phyloP scores from a whole-genome alignment of 2,797 vertebrate genomes.

The Enteromius treurensis region DNA sequence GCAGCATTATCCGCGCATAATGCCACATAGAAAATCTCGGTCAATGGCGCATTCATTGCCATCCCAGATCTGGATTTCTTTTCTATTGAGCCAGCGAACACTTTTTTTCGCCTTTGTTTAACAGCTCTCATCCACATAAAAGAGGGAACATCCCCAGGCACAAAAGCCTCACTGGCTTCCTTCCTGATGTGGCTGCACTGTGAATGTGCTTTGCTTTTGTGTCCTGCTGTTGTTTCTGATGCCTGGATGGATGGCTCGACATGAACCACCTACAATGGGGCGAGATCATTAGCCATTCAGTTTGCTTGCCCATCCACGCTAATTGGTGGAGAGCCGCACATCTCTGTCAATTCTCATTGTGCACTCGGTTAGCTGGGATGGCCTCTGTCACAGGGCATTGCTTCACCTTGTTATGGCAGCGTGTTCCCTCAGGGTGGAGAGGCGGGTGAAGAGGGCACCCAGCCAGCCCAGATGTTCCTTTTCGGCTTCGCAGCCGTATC shows the following conservation, averaged over 20 bases:
- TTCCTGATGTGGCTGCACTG: slow-evolving; percentile 33
- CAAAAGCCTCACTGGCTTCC: slow-evolving; percentile 38
- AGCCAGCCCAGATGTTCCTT: slow-evolving; percentile 84
- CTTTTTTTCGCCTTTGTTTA: slow-evolving; percentile 20
- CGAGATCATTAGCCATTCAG: slow-evolving; percentile 71
- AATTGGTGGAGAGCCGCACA: slow-evolving; percentile 72
- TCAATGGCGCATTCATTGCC: slow-evolving; percentile 21
- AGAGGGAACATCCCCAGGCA: slow-evolving; percentile 28
- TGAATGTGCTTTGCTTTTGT: slow-evolving; percentile 48
- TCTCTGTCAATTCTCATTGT: slow-evolving; percentile 77
- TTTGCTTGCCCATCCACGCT: slow-evolving; percentile 67
- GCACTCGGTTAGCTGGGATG: slow-evolving; percentile 77
- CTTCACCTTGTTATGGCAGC: slow-evolving; percentile 62
- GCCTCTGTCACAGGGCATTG: slow-evolving; percentile 71
- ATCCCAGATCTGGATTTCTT: slow-evolving; percentile 30
- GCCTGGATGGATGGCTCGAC: slow-evolving; percentile 62
- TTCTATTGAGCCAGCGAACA: background rate
- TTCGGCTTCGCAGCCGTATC: slow-evolving; percentile 74
- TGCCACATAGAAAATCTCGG: slow-evolving; percentile 18
- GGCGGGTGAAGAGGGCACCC: slow-evolving; percentile 70
- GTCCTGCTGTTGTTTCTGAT: slow-evolving; percentile 65
- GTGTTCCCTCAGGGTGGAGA: slow-evolving; percentile 29
- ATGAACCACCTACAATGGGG: slow-evolving; percentile 72
- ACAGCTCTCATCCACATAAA: slow-evolving; percentile 41
- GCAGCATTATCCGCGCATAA: slow-evolving; percentile 11